Evolutionary conservation across 2,797 vertebrate species (phyloP), one percentile per base, ranked within the genome.

Genomic region (Kryptolebias ocellatus): DNA sequence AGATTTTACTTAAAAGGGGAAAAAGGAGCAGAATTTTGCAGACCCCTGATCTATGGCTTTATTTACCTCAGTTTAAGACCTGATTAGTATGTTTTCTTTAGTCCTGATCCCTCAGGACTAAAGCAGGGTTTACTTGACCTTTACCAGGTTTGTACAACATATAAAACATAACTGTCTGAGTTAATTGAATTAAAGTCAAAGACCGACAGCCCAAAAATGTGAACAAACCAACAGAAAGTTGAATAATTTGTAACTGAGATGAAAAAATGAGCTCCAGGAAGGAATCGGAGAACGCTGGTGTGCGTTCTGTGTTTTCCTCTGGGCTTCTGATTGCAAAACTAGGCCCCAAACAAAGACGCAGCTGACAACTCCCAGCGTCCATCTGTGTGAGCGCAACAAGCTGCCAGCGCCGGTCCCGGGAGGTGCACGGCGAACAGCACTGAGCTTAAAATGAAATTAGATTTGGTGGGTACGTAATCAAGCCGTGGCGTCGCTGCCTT

Each of bases 381-480:
- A 86, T 91, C 86, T 90, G 85, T 63, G 74, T 71, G 64, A 80
- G 49, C 56, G 68, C 24, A 46, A 77, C 74, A 55, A 14, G 45
- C 70, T 89, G 87, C 83, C 88, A 82, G 80, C 62, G 67, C 74
- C 56, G 2, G 45, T 79, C 79, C 77, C 82, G 2, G 50, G 78
- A 75, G 86, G 61, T 28, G 1, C 11, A 20, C 2, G 16, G 61
- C 64, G 63, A 79, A 78, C 70, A 73, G 79, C 66, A 45, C 69
- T 28, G 52, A 72, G 78, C 70, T 78, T 62, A 76, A 87, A 79
- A 87, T 89, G 18, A 79, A 88, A 87, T 87, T 76, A 76, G 74
- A 79, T 80, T 79, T 60, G 64, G 55, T 46, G 70, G 67, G 53
- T 73, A 76, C 70, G 81, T 76, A 78, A 79, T 78, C 65, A 61